Conservation (phyloP, 2,888 invertebrate genomes). For the Hoplodrina ambigua region DNA sequence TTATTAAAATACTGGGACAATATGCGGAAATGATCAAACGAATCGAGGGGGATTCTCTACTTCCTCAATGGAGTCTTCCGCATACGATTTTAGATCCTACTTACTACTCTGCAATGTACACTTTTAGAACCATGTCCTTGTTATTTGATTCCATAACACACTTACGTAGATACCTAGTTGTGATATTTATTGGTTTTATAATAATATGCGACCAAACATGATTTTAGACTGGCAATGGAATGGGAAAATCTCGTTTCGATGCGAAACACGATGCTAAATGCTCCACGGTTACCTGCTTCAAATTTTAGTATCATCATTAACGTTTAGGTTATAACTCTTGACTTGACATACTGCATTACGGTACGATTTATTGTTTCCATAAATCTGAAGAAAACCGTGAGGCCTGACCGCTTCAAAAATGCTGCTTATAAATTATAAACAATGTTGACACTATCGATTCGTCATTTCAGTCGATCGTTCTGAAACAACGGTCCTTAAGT, state of each 20-base stretch:
- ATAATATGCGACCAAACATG: background rate
- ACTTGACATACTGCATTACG: slow-evolving; percentile 3
- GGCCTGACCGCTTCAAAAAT: too few species aligned
- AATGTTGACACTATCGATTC: too few species aligned
- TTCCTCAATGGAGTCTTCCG: slow-evolving; percentile 47
- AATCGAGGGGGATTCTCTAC: slow-evolving; percentile 29
- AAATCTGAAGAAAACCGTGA: too few species aligned
- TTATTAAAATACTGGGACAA: slow-evolving; percentile 19
- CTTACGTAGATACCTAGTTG: background rate
- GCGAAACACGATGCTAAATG: background rate
- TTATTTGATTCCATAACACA: background rate
- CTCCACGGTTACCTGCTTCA: background rate
- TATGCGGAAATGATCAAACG: slow-evolving; percentile 35
- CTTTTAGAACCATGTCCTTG: slow-evolving; percentile 5
- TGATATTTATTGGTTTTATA: background rate
- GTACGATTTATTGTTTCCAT: too few species aligned
- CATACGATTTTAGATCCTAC: slow-evolving; percentile 31
- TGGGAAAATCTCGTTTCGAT: background rate
- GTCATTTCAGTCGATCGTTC: too few species aligned
- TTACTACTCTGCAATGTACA: slow-evolving; percentile 2
- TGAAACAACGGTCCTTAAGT: too few species aligned
- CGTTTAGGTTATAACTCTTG: slow-evolving; percentile 15
- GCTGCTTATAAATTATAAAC: too few species aligned
- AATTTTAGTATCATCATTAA: slow-evolving; percentile 5
- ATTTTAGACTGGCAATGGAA: background rate